These are phyloP conservation scores for Struthidea cinerea DNA, from an alignment of 2,113 vertebrate species.

Conservation along the genomic window DNA sequence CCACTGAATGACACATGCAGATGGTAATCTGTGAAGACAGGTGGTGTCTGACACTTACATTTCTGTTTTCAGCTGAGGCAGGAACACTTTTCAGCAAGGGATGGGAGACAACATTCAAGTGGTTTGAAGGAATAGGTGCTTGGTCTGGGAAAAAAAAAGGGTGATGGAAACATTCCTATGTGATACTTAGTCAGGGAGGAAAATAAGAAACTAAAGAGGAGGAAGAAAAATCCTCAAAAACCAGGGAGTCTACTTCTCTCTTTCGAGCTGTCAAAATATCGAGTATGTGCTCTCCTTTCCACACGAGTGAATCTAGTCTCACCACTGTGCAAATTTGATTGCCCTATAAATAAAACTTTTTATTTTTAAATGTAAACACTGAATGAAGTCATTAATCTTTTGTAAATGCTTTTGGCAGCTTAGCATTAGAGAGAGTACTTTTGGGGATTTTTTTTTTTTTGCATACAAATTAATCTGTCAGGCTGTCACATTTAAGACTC, in stretches of 20 bases:
- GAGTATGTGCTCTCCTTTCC: neutral
- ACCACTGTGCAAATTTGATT: slow-evolving; percentile 7
- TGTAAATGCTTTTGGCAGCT: slow-evolving; percentile 18
- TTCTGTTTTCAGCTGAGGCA: neutral
- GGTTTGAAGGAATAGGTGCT: neutral
- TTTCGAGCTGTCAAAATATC: neutral
- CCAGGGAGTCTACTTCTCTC: neutral
- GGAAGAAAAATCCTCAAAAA: neutral
- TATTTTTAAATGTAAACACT: slow-evolving; percentile 7
- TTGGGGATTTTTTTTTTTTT: neutral
- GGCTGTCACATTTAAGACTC: neutral
- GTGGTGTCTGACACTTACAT: neutral
- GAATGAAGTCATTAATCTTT: slow-evolving; percentile 27
- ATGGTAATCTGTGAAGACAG: neutral
- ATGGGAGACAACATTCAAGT: neutral
- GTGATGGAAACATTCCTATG: neutral
- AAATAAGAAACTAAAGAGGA: neutral
- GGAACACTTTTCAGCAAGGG: neutral
- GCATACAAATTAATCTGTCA: slow-evolving; percentile 2
- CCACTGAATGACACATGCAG: neutral
- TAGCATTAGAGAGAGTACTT: neutral
- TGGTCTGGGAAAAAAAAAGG: neutral
- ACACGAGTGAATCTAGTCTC: neutral
- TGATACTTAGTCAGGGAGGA: neutral
- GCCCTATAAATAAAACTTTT: slow-evolving; percentile 13